A percentile compares a stretch with the other conserved stretches of the same genome.
phyloP scores from a whole-genome alignment of 1,140 invertebrate species.

The Scaptomyza pallida region DNA sequence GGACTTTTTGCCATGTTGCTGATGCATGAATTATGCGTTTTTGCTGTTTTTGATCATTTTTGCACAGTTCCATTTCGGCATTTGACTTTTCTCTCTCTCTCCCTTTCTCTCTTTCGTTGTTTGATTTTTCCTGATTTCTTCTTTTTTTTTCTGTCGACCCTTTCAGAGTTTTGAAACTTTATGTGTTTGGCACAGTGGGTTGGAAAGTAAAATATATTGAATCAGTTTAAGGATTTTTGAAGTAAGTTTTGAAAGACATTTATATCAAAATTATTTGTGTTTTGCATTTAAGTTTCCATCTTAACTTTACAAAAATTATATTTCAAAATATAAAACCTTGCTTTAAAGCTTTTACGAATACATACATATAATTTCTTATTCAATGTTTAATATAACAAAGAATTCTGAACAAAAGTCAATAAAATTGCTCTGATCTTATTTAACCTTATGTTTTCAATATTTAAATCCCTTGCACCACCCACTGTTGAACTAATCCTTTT shows the following conservation, averaged over 20 bases:
- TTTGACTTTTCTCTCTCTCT: slow-evolving; percentile 30
- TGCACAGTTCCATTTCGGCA: slow-evolving; percentile 7
- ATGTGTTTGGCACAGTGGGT: slow-evolving; percentile 35
- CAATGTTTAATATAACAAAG: no score
- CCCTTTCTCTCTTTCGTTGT: background rate
- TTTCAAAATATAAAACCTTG: no score
- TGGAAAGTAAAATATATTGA: no score
- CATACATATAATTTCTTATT: no score
- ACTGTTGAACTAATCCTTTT: slow-evolving; percentile 6
- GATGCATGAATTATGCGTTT: slow-evolving; percentile 82
- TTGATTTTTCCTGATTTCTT: slow-evolving; percentile 23
- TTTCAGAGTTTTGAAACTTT: slow-evolving; percentile 50
- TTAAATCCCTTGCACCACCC: slow-evolving; percentile 1
- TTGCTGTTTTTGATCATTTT: slow-evolving; percentile 81
- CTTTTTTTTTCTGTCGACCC: slow-evolving; percentile 15
- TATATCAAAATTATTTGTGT: no score
- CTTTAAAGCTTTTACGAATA: no score
- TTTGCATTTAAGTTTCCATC: no score
- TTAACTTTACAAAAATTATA: no score
- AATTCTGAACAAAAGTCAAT: background rate
- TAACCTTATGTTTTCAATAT: background rate
- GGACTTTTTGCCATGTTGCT: slow-evolving; percentile 55
- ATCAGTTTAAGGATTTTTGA: no score
- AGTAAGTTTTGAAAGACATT: no score
- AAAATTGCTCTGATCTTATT: background rate